Percentiles rank a stretch among this genome's conserved stretches.
These are phyloP conservation scores for Hypena proboscidalis DNA, from an alignment of 2,888 invertebrate genomes.

Conservation along the genomic window DNA sequence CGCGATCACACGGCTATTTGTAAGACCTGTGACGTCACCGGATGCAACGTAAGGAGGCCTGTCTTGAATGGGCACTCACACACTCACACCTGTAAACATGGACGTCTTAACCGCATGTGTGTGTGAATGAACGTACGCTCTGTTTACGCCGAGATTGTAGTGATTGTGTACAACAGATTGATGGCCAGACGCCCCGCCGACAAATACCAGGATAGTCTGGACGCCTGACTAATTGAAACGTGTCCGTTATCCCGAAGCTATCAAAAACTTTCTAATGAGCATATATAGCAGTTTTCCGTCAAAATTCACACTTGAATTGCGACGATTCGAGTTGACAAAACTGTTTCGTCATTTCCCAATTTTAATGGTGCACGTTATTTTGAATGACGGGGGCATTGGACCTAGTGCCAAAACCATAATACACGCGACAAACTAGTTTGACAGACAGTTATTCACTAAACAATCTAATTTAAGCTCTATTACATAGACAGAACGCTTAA, in stretches of 20 bases:
- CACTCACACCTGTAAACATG: constrained; percentile 40
- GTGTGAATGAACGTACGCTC: constrained; percentile 73
- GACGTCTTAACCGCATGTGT: constrained; percentile 51
- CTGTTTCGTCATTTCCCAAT: constrained; percentile 81
- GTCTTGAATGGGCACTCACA: constrained; percentile 79
- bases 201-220: constrained; percentile 55
- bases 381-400: constrained; percentile 77
- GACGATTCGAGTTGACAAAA: constrained; percentile 71
- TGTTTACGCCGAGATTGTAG: constrained; percentile 61
- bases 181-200: constrained; percentile 61
- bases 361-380: constrained; percentile 72
- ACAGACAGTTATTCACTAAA: constrained; percentile 7
- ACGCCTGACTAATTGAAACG: constrained; percentile 69
- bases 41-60: constrained; percentile 77
- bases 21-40: constrained; percentile 74
- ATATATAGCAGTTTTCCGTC: constrained; percentile 56
- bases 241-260: constrained; percentile 63
- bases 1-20: constrained; percentile 75
- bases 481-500: constrained; percentile 30
- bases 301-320: constrained; percentile 72
- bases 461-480: constrained; percentile 49
- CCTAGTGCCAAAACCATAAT: constrained; percentile 74
- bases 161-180: constrained; percentile 60
- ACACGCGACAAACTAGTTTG: constrained; percentile 47
- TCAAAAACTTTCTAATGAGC: constrained; percentile 60